These are phyloP conservation scores for Sitobion miscanthi DNA, from an alignment of 1,140 invertebrate genomes.

Conservation along the genomic window DNA sequence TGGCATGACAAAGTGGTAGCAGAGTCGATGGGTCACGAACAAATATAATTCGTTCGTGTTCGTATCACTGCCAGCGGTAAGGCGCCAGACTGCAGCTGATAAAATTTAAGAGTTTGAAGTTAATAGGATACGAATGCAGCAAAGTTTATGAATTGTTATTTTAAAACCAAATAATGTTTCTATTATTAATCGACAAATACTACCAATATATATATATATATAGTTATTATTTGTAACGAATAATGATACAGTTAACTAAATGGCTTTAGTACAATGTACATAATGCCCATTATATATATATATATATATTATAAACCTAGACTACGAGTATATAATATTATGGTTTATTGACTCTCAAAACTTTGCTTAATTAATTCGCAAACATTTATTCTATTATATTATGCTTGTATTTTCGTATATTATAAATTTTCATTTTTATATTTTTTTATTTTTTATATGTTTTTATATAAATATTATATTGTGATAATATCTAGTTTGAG, in stretches of 20 bases:
- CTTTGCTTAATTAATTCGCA: neutral
- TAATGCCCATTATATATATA: neutral
- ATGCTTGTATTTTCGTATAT: neutral
- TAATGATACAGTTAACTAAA: neutral
- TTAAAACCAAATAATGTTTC: neutral
- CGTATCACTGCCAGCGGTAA: neutral
- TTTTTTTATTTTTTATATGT: too few species aligned
- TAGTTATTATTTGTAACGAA: neutral
- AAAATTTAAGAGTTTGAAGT: neutral
- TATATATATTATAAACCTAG: too few species aligned
- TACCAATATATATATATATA: neutral
- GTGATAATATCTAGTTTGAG: neutral
- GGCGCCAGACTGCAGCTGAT: slow-evolving; percentile 10
- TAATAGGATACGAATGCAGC: neutral
- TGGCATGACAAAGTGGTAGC: slow-evolving; percentile 39
- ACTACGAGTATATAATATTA: too few species aligned
- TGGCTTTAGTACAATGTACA: neutral
- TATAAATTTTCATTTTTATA: neutral
- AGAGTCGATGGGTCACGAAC: slow-evolving; percentile 6
- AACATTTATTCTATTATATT: neutral
- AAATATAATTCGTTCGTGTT: neutral
- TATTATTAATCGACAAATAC: neutral
- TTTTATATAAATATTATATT: neutral
- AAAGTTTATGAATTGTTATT: neutral
- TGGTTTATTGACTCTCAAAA: neutral